Evolutionary conservation across 2,113 vertebrate species (phyloP), one percentile per base, ranked within the genome.

Genomic region (Ceyx melanurus): DNA sequence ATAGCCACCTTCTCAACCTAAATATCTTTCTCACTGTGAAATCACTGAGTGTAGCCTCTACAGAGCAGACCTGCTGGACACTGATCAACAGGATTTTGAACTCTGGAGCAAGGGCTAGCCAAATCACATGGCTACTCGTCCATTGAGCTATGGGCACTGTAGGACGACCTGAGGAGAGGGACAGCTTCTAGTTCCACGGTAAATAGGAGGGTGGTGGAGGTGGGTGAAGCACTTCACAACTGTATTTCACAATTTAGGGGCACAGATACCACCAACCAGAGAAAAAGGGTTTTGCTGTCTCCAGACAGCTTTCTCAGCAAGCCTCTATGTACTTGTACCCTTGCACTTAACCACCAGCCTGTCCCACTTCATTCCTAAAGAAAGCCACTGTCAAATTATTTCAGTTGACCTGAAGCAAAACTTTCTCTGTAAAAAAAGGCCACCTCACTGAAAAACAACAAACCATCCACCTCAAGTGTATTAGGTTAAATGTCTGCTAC

Each of bases 191-290:
- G 58, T 16, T 50, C 23, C 7, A 3, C 1, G 25, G 5, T 3
- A 35, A 68, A 29, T 0, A 22, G 13, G 8, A 73, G 15, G 17
- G 18, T 3, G 5, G 33, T 0, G 0, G 56, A 82, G 81, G 7
- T 28, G 7, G 56, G 15, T 1, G 0, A 90, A 72, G 31, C 31
- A 71, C 33, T 60, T 23, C 48, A 60, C 26, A 64, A 13, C 15
- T 40, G 17, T 54, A 8, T 53, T 77, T 84, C 79, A 60, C 6
- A 5, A 25, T 19, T 26, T 19, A 43, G 26, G 19, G n/a, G 28
- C 23, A 66, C 6, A 28, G 20, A 72, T 4, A 33, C 25, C 54
- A 77, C 10, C 1, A 1, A 17, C 12, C n/a, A 77, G 53, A 0
- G 1, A 60, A 42, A 78, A 45, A n/a, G 23, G 31, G 31, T 43